phyloP scores from a whole-genome alignment of 2,113 vertebrate species.

The Peromyscus leucopus region DNA sequence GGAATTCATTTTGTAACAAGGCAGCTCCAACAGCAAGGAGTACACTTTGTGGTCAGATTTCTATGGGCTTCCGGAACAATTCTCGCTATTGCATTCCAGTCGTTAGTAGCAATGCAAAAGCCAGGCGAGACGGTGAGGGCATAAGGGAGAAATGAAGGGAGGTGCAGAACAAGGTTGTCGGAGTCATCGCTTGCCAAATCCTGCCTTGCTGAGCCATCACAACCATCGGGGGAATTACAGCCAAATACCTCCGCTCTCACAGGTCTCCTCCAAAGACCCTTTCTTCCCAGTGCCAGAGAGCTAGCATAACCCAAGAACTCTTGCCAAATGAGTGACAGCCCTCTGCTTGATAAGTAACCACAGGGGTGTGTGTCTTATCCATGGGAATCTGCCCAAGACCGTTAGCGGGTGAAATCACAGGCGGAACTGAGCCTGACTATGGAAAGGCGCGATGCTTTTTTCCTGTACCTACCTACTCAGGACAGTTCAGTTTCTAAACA shows the following conservation, averaged over 20 bases:
- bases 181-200: neutral
- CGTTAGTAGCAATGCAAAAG: slow-evolving; percentile 33
- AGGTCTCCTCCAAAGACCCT: neutral
- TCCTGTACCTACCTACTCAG: neutral
- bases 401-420: neutral
- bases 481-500: neutral
- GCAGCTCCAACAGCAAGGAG: neutral
- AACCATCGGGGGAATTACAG: neutral
- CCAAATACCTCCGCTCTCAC: neutral
- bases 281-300: neutral
- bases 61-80: neutral
- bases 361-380: neutral
- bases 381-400: neutral
- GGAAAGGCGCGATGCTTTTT: neutral
- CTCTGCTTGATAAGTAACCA: neutral
- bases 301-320: neutral
- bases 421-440: neutral
- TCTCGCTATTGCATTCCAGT: neutral
- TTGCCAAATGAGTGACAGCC: neutral
- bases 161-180: neutral
- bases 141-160: neutral
- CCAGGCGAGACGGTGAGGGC: neutral
- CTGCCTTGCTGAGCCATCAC: neutral
- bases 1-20: slow-evolving; percentile 42
- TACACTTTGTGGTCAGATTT: neutral